Base-by-base conservation (phyloP, 2,888 invertebrate species). In the Synanthedon formicaeformis region DNA sequence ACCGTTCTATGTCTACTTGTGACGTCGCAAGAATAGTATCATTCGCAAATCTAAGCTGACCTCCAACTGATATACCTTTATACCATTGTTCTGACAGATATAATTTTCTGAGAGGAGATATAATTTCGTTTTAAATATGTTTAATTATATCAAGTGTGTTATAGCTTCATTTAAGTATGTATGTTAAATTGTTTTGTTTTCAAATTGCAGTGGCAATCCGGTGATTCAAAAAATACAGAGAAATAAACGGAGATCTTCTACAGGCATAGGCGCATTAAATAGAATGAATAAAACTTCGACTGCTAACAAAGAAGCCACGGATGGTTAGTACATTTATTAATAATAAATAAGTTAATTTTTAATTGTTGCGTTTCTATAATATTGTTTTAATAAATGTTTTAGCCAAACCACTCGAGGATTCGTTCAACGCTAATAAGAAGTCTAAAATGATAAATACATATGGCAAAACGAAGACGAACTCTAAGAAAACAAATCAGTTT, bases 401-500 rank as follows among this genome's bases (percentile, higher is more conserved):
- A 23, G 76, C 73, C 48, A 69, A 69, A 55, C 60, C 58, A 10
- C 73, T 62, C 52, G 70, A 74, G 18, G 61, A 66, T 3, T 56
- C 63, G 3, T 81, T 68, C 56, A 75, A 67, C 55, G 69, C 80
- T 12, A 82, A 79, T 56, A 82, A 79, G 54, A 81, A 79, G 55
- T 73, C 75, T 1, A 83, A 81, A 65, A 77, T 77, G 71, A 71
- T 82, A 6, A 81, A 75, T 55, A 79, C 81, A 0, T 83, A 82
- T 45, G 73, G 80, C 1, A 84, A 81, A 57, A 67, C 72, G 2
- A 71, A 67, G 41, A 61, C 59, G 2, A 59, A 66, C 14, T 60
- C 64, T 55, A 79, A 76, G 58, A 67, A 66, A 52, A 70, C 72
- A 0, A 66, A 62, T 8, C 75, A 72, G n/a, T 79, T 69, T 52